Evolutionary conservation across 2,797 vertebrate species (phyloP).

Genomic region (Threskiornis aethiopicus): DNA sequence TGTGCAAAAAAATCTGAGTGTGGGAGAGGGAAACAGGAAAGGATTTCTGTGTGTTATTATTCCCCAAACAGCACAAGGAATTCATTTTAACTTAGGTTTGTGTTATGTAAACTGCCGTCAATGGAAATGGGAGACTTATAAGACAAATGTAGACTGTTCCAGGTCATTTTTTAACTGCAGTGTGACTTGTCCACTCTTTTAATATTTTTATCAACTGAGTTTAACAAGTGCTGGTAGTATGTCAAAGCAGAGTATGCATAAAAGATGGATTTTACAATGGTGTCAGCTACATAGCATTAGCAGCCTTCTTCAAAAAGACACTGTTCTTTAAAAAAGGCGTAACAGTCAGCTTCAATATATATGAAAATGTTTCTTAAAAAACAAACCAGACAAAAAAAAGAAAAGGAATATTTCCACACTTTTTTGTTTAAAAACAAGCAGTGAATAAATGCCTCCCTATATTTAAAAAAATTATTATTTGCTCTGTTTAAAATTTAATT

Average conservation of each 20-base stretch:
- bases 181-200: neutral
- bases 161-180: neutral
- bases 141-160: neutral
- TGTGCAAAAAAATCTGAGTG: neutral
- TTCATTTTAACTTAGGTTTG: neutral
- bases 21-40: neutral
- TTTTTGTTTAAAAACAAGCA: neutral
- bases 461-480: neutral
- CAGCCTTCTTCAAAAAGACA: neutral
- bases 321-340: neutral
- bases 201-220: neutral
- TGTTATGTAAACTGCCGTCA: neutral
- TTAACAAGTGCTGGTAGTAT: neutral
- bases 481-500: neutral
- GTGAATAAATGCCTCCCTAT: neutral
- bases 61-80: neutral
- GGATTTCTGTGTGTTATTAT: neutral
- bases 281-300: neutral
- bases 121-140: neutral
- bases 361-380: neutral
- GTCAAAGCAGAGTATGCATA: neutral
- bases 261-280: neutral
- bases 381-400: neutral
- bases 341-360: neutral
- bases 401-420: neutral